Base-by-base conservation (phyloP, 2,113 vertebrate species). In the Ornithorhynchus anatinus region DNA sequence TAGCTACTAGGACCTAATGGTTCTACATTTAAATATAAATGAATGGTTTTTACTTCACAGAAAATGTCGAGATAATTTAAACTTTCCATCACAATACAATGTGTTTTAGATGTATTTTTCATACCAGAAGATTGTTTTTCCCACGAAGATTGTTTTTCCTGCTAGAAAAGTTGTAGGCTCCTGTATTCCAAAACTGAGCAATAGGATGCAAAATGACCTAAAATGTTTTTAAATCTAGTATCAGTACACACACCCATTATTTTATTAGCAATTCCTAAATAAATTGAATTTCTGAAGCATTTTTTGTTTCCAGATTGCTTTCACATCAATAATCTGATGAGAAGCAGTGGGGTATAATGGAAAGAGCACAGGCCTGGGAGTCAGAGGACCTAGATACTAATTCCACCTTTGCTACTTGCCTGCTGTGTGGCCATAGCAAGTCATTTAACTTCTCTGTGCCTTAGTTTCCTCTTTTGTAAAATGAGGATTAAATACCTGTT, bases 1-100 rank as follows among this genome's bases (percentile, higher is more conserved):
- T 88, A 87, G 85, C 86, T 76, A 76, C 70, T 85, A 79, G 74
- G 89, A 87, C 85, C 87, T 81, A 92, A 90, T 92, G 87, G 84
- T 77, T 86, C 89, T 85, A 90, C 90, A 93, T 93, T 93, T 93
- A 89, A 92, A 93, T 93, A 85, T 91, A 86, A 92, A 92, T 92
- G 86, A 87, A 67, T 85, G 67, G 74, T 86, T 88, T 84, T 84
- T 76, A 43, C 84, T 91, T 90, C 75, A 75, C 77, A 81, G 86
- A 14, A 87, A 88, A 87, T 62, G 48, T 79, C 75, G 66, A 77
- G 81, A 72, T 85, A 80, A 90, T 91, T 88, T 85, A 86, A 92
- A 87, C 86, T 83, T 90, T 65, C 85, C 70, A 60, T 74, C 72
- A 72, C 71, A 76, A 88, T 52, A 33, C 52, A 79, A 54, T 27